phyloP scores from a whole-genome alignment of 2,797 vertebrate species.

The Poeciliopsis paucimaculata region DNA sequence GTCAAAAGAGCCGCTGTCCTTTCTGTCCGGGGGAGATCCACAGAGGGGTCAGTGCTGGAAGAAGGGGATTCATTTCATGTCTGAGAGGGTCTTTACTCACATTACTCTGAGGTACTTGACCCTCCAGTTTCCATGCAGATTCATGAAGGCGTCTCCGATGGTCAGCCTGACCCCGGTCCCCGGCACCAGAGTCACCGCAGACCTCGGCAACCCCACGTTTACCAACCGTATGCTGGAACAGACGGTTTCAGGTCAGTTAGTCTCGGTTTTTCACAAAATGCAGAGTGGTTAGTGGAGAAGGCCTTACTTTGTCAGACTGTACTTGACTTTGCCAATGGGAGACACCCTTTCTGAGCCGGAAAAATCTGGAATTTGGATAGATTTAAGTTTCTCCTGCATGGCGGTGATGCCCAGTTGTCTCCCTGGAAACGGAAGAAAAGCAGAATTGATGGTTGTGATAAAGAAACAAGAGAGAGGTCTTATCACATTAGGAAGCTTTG shows the following conservation, averaged over 20 bases:
- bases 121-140: slow-evolving; percentile 77
- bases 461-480: neutral
- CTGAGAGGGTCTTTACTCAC: slow-evolving; percentile 58
- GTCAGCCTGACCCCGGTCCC: slow-evolving; percentile 71
- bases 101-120: slow-evolving; percentile 74
- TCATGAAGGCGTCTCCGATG: slow-evolving; percentile 73
- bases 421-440: slow-evolving; percentile 46
- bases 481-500: neutral
- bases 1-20: slow-evolving; percentile 78
- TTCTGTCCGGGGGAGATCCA: slow-evolving; percentile 57
- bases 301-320: slow-evolving; percentile 77
- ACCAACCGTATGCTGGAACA: slow-evolving; percentile 70
- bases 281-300: neutral
- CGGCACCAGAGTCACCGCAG: slow-evolving; percentile 65
- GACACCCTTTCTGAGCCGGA: slow-evolving; percentile 65
- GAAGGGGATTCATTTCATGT: neutral
- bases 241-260: neutral
- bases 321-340: slow-evolving; percentile 76
- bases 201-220: slow-evolving; percentile 70
- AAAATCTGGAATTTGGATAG: slow-evolving; percentile 75
- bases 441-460: neutral
- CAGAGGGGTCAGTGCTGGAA: neutral
- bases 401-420: slow-evolving; percentile 71
- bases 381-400: slow-evolving; percentile 72
- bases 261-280: neutral